Percentiles rank a stretch among this genome's conserved stretches.
Conservation (phyloP, 2,113 vertebrate species). For the Naja naja region DNA sequence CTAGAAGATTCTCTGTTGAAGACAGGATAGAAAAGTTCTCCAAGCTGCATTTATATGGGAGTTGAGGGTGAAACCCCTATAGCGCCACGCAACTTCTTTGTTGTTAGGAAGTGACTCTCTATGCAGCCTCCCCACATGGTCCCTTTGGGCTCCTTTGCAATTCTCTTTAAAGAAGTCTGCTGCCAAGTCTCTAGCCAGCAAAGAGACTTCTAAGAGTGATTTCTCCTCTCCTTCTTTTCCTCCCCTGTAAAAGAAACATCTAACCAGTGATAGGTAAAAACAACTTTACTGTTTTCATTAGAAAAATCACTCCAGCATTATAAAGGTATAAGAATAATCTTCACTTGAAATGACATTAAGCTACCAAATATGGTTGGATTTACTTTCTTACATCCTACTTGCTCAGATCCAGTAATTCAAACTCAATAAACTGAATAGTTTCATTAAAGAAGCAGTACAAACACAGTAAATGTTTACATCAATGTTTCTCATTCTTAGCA, state of each 20-base stretch:
- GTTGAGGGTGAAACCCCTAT: not conserved
- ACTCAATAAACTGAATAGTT: not conserved
- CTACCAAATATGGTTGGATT: not conserved
- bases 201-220: not conserved
- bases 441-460: not conserved
- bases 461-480: not conserved
- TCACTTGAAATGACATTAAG: not conserved
- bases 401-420: not conserved
- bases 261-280: not conserved
- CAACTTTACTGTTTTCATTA: not conserved
- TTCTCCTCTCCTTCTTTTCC: not conserved
- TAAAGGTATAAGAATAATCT: not conserved
- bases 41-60: not conserved
- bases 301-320: not conserved
- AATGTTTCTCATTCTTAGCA: not conserved
- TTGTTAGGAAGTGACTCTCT: not conserved
- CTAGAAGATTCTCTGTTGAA: not conserved
- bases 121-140: not conserved
- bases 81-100: not conserved
- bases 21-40: not conserved
- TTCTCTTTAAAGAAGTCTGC: not conserved
- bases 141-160: not conserved
- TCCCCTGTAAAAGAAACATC: not conserved
- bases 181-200: not conserved
- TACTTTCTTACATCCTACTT: not conserved